These are phyloP conservation scores for Synergus umbraculus DNA, from an alignment of 2,888 invertebrate genomes.

Conservation along the genomic window DNA sequence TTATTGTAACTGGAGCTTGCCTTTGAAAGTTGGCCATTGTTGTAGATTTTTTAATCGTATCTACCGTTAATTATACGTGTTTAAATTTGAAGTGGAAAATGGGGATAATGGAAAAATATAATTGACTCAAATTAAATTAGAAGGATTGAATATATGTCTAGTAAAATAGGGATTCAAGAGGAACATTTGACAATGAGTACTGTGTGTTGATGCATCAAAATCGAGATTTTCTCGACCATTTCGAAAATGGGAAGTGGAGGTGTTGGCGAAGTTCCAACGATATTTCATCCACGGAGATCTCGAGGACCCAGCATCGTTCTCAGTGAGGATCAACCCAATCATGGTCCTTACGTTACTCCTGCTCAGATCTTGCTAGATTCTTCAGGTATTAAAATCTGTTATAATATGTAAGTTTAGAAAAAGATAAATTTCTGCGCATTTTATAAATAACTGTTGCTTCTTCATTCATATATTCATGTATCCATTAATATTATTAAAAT, in stretches of 20 bases:
- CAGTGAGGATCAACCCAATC: constrained; percentile 65
- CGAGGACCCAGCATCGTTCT: constrained; percentile 68
- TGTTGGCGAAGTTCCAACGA: constrained; percentile 72
- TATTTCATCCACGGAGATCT: constrained; percentile 73
- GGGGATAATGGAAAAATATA: background rate
- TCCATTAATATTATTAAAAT: too few species aligned
- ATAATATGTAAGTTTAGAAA: background rate
- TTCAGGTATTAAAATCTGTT: constrained; percentile 43
- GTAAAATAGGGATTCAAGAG: background rate
- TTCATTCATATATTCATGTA: too few species aligned
- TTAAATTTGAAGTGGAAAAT: background rate
- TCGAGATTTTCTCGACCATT: background rate
- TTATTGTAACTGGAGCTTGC: background rate
- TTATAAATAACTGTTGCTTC: too few species aligned
- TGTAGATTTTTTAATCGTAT: background rate
- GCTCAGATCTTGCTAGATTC: constrained; percentile 50
- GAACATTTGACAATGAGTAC: background rate
- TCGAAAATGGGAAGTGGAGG: constrained; percentile 70
- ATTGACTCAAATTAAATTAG: background rate
- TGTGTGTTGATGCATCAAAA: background rate
- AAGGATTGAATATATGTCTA: background rate
- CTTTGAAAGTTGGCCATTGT: background rate
- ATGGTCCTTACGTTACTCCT: constrained; percentile 45
- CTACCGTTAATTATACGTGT: background rate
- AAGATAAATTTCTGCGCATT: background rate